A percentile compares a stretch with the other conserved stretches of the same genome.
Conservation (phyloP, 2,888 invertebrate species). For the Limnephilus lunatus region DNA sequence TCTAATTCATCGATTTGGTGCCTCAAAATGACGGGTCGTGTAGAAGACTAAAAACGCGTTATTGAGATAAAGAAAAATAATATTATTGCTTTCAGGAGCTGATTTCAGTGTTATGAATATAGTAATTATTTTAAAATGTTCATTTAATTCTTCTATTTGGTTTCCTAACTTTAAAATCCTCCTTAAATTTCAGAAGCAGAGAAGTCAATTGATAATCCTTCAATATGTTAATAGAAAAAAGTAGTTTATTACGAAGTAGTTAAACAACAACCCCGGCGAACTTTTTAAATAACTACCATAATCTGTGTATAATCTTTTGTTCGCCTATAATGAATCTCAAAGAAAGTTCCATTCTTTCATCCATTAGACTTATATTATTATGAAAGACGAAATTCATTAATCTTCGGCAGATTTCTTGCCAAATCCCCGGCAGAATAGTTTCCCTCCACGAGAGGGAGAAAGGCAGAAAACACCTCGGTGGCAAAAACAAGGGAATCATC, state of each 20-base stretch:
- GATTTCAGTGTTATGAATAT: no score
- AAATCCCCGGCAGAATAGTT: not conserved
- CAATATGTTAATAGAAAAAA: not conserved
- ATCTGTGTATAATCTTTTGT: not conserved
- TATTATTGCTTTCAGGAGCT: no score
- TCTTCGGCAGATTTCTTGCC: not conserved
- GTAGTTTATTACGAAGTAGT: not conserved
- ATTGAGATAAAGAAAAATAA: no score
- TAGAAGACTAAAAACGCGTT: not conserved
- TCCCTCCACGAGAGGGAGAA: conserved; percentile 13
- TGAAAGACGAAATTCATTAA: conserved; percentile 18
- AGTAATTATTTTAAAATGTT: no score
- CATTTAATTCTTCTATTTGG: no score
- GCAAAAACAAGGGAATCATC: conserved; percentile 39
- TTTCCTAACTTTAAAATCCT: no score
- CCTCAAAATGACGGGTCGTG: not conserved
- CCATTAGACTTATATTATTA: conserved; percentile 17
- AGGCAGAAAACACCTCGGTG: conserved; percentile 32
- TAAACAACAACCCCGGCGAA: not conserved
- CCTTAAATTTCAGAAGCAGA: no score
- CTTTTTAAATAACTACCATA: not conserved
- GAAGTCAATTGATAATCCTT: no score
- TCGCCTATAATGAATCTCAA: not conserved
- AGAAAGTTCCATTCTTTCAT: not conserved
- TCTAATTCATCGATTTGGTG: not conserved